Base-by-base conservation (phyloP, 1,140 invertebrate genomes). In the Leptinotarsa defecta region DNA sequence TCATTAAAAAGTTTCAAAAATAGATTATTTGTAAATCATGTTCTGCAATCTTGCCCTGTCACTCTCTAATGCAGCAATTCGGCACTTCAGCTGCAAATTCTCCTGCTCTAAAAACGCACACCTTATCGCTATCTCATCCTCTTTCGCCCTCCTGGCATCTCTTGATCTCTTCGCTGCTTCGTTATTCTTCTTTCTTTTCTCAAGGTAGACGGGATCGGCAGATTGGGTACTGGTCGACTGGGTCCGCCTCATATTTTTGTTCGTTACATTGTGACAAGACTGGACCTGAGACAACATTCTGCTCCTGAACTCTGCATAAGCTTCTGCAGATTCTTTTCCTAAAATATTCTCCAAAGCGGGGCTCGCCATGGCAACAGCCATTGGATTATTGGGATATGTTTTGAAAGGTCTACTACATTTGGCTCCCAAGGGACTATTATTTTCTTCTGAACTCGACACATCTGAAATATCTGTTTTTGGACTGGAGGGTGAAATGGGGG, bases 111-210 rank as follows among this genome's bases (percentile, higher is more conserved):
- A 87, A 77, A 92, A 96, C 0, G 93, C 92, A 92, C 92, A 1
- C 71, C 95, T 87, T 48, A 98, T 93, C 0, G 96, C 95, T 17
- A 98, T 93, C 83, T 96, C 94, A 75, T 98, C 95, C 84, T 99
- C 97, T 83, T 98, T 96, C 15, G 92, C 90, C 80, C 96, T 89
- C 71, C 97, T 88, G 0, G 94, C 92, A 81, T 99, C 97, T 63
- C 97, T 88, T 1, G 96, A 98, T 72, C 96, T 89, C 85, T 99
- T 99, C 1, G 97, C 97, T 0, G 97, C 96, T 79, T 94, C 95
- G 84, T 99, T 99, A 83, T 99, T 99, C 84, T 97, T 97, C 73
- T 92, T 90, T 15, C 97, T 87, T 73, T 96, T 89, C 82, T 96
- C 95, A 87, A 92, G 93, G 83, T 98, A 98, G 1, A 92, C 92